Evolutionary conservation across 2,797 vertebrate genomes (phyloP).

Genomic region (Echiichthys vipera): DNA sequence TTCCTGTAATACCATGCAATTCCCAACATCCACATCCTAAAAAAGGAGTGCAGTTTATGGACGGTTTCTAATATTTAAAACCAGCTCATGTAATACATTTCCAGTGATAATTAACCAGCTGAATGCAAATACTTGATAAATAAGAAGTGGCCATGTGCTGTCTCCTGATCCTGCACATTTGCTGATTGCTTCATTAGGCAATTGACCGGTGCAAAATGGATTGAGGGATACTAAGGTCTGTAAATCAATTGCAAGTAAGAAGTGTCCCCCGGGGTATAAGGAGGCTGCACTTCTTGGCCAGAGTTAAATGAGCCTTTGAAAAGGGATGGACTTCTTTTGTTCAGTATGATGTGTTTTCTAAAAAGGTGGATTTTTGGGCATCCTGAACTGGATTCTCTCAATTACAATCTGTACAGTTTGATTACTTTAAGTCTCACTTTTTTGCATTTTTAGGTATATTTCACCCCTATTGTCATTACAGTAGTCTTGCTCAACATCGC

Average conservation of each 20-base stretch:
- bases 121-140: not conserved
- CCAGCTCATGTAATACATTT: not conserved
- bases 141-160: not conserved
- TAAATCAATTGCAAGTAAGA: not conserved
- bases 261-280: not conserved
- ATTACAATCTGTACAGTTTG: no score
- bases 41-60: not conserved
- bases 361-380: no score
- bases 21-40: not conserved
- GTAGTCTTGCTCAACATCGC: no score
- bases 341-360: no score
- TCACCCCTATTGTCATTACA: no score
- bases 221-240: not conserved
- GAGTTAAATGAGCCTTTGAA: not conserved
- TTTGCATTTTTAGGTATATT: no score
- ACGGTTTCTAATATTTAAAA: not conserved
- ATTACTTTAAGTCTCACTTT: no score
- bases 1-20: not conserved
- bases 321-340: not conserved
- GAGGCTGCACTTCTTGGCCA: not conserved
- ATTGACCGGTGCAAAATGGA: not conserved
- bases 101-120: not conserved
- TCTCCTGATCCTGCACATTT: not conserved
- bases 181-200: not conserved
- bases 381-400: no score